phyloP scores from a whole-genome alignment of 2,113 vertebrate species.

The Lamprotornis superbus region DNA sequence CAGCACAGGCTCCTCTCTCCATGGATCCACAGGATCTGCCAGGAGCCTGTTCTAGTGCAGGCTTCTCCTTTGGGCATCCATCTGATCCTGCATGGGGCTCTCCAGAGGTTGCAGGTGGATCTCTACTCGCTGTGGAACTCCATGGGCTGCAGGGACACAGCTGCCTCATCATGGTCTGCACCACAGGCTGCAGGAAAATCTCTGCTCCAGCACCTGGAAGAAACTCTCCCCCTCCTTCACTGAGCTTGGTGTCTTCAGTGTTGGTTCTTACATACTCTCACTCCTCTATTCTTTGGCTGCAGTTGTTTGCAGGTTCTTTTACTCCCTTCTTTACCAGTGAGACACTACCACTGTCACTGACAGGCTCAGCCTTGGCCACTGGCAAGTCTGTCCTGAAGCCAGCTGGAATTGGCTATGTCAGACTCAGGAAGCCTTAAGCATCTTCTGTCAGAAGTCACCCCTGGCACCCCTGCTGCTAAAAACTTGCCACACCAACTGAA shows the following conservation, averaged over 20 bases:
- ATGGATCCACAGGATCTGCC: neutral
- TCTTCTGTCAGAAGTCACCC: neutral
- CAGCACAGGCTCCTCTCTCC: neutral
- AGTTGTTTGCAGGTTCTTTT: neutral
- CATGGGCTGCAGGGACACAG: neutral
- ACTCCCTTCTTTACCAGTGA: neutral
- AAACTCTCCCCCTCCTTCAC: neutral
- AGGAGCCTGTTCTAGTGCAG: rapidly evolving
- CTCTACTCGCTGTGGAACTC: rapidly evolving
- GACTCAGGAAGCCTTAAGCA: neutral
- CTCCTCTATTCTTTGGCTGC: neutral
- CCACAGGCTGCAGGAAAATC: neutral
- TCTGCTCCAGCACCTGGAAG: neutral
- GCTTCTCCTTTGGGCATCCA: neutral
- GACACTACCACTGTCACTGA: rapidly evolving
- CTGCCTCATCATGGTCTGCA: neutral
- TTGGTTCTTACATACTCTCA: neutral
- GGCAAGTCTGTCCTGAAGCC: neutral
- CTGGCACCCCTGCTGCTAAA: neutral
- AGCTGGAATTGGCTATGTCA: neutral
- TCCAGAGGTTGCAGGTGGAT: neutral
- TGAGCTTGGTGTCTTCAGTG: neutral
- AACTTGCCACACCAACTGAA: neutral
- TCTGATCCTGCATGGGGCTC: neutral
- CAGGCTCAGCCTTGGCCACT: neutral